These are phyloP conservation scores for Cephalopachus bancanus DNA, from an alignment of 2,797 vertebrate genomes.

Conservation along the genomic window DNA sequence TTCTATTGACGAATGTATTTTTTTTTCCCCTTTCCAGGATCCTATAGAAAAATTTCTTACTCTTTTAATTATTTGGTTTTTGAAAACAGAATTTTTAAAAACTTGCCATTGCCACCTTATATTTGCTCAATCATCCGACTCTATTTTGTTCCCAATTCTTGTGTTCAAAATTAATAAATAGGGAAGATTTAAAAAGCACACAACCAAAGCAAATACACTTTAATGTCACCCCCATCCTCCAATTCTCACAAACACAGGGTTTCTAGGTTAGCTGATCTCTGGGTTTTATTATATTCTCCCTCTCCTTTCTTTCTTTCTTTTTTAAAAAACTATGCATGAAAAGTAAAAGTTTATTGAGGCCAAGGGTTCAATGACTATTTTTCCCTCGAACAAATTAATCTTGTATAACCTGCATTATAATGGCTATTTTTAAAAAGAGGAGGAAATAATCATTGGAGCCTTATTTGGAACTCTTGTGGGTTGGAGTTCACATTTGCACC, in stretches of 20 bases:
- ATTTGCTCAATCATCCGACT: constrained; percentile 24
- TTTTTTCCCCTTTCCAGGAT: constrained; percentile 48
- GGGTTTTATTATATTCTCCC: constrained; percentile 50
- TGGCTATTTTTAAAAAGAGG: constrained; percentile 83
- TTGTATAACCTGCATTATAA: constrained; percentile 82
- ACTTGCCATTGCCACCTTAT: constrained; percentile 16
- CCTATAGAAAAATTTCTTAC: constrained; percentile 13
- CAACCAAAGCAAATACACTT: constrained; percentile 46
- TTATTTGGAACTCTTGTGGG: constrained; percentile 84
- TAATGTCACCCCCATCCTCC: not conserved
- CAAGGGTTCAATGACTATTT: constrained; percentile 81
- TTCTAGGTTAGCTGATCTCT: constrained; percentile 64
- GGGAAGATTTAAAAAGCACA: constrained; percentile 47
- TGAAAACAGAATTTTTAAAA: constrained; percentile 55
- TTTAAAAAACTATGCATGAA: constrained; percentile 18
- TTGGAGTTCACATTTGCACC: constrained; percentile 86
- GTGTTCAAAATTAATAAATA: constrained; percentile 56
- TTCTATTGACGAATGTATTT: constrained; percentile 58
- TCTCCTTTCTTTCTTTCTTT: constrained; percentile 14
- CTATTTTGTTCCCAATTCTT: constrained; percentile 55
- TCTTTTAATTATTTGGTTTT: constrained; percentile 70
- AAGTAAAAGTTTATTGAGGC: constrained; percentile 79
- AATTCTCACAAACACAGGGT: constrained; percentile 24
- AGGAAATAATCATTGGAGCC: constrained; percentile 85
- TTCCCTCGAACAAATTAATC: constrained; percentile 84